Base-by-base conservation (phyloP, 1,140 invertebrate species). In the Zaprionus nigranus region DNA sequence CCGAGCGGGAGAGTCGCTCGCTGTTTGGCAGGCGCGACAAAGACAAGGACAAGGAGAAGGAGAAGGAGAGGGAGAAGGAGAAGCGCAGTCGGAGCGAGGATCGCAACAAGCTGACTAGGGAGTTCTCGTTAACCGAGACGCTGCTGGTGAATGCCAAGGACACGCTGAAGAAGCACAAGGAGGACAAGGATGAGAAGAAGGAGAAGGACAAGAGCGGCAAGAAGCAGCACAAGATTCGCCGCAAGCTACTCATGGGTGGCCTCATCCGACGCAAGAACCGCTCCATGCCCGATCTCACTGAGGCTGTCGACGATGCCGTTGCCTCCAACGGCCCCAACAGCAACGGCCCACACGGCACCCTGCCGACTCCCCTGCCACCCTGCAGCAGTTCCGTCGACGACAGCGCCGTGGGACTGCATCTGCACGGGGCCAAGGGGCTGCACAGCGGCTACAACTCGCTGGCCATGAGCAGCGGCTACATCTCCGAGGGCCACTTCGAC, bases 201-300 rank as follows among this genome's bases (percentile, higher is more conserved):
- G 94, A 94, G 81, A 94, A 94, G 79, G 96, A 97, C 70, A 97
- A 97, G 83, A 94, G 95, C 46, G 95, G 95, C 15, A 98, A 98
- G 86, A 98, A 98, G 79, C 97, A 98, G 90, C 97, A 98, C 88
- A 98, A 97, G 93, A 97, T 98, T 49, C 93, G 97, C 28, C 94
- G 97, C 88, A 98, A 98, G 93, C 84, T 98, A 1, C 85, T 98
- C 1, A 98, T 98, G 97, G 97, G 97, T 26, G 97, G 97, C 2
- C 93, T 98, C 60, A 98, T 98, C 36, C 95, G 96, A 75, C 94
- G 97, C 34, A 98, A 98, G 93, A 98, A 98, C 92, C 94, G 97
- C 72, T 98, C 97, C 67, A 97, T 98, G 96, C 97, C 97, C 1
- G 97, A 98, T 94, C 93, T 98, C 17, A 95, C 97, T 2, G 97